Evolutionary conservation across 2,888 invertebrate genomes (phyloP).

Genomic region (Drosophila helvetica): DNA sequence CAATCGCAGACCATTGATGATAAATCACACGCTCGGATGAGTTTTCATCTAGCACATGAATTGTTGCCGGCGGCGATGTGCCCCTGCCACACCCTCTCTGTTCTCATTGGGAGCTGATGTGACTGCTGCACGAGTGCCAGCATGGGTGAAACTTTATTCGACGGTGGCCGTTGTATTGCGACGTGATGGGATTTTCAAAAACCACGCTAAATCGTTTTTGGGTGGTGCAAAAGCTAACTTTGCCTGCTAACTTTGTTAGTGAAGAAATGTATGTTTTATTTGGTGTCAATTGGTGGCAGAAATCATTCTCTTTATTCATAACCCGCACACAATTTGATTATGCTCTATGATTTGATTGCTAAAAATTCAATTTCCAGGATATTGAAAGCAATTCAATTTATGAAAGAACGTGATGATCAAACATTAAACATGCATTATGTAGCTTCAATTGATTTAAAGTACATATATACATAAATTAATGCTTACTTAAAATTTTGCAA

Average conservation of each 20-base stretch:
- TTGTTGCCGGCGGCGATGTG: constrained; percentile 65
- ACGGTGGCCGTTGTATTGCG: constrained; percentile 52
- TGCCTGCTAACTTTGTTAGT: constrained; percentile 70
- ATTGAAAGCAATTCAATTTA: constrained; percentile 58
- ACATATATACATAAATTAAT: too few species aligned
- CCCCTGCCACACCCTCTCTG: constrained; percentile 6
- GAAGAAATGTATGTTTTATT: constrained; percentile 70
- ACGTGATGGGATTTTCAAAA: constrained; percentile 72
- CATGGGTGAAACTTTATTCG: constrained; percentile 18
- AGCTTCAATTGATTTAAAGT: not conserved
- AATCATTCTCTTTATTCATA: constrained; percentile 69
- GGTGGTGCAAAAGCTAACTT: constrained; percentile 65
- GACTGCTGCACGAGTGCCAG: constrained; percentile 42
- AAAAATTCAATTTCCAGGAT: constrained; percentile 62
- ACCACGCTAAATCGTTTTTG: constrained; percentile 71
- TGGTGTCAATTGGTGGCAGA: constrained; percentile 71
- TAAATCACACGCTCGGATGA: constrained; percentile 71
- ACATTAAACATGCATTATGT: not conserved
- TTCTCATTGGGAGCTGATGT: constrained; percentile 27
- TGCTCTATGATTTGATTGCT: constrained; percentile 67
- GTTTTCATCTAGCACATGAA: constrained; percentile 72
- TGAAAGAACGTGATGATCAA: constrained; percentile 52
- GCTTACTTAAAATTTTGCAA: too few species aligned
- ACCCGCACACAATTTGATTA: constrained; percentile 67
- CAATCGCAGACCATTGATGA: constrained; percentile 72